Evolutionary conservation across 2,888 invertebrate genomes (phyloP).

Genomic region (Drosophila infuscata): DNA sequence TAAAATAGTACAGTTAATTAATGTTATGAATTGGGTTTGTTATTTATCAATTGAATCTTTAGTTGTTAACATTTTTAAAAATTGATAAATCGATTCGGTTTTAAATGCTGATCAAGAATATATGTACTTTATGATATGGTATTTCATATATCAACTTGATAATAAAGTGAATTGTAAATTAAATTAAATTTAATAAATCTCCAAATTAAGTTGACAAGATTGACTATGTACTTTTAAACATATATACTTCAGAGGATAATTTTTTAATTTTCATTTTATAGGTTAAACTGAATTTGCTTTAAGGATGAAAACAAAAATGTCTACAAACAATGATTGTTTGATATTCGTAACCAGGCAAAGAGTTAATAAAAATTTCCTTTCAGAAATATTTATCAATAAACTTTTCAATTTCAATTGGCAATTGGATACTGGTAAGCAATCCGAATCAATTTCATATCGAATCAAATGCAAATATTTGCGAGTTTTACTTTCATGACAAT

Average conservation of each 20-base stretch:
- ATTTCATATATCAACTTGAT: not conserved
- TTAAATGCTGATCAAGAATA: not conserved
- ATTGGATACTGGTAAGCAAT: slow-evolving; percentile 20
- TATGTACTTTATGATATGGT: not conserved
- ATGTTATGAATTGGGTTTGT: too few relatives aligned
- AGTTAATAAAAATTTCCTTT: slow-evolving; percentile 2
- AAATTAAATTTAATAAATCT: not conserved
- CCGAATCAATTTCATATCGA: slow-evolving; percentile 32
- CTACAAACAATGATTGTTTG: not conserved
- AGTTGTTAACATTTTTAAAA: not conserved
- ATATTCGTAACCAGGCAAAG: not conserved
- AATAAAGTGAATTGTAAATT: not conserved
- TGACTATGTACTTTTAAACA: too few relatives aligned
- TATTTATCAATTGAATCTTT: too few relatives aligned
- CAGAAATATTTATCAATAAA: not conserved
- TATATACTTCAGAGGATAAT: not conserved
- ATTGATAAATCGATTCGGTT: not conserved
- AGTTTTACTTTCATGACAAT: slow-evolving; percentile 37
- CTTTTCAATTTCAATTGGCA: slow-evolving; percentile 25
- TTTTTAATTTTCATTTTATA: not conserved
- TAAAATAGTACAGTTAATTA: not conserved
- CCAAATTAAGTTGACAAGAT: too few relatives aligned
- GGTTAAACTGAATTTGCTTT: not conserved
- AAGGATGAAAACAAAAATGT: not conserved
- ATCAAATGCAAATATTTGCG: slow-evolving; percentile 51